phyloP scores from a whole-genome alignment of 2,888 invertebrate genomes.

The Cheilosia urbana region DNA sequence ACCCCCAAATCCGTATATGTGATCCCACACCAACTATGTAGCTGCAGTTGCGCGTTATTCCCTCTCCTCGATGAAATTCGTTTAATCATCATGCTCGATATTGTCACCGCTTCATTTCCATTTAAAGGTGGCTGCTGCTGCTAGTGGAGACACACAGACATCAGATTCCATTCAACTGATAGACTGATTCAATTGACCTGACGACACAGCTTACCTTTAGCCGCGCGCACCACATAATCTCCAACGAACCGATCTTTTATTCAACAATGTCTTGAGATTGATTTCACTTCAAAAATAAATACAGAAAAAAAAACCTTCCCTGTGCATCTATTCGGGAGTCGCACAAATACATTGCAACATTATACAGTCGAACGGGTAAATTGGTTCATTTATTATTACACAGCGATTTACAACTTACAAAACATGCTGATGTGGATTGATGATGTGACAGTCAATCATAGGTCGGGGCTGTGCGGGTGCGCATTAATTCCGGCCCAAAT shows the following conservation, averaged over 20 bases:
- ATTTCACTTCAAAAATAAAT: constrained; percentile 21
- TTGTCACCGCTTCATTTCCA: constrained; percentile 49
- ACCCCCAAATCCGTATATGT: neutral
- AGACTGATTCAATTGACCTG: constrained; percentile 63
- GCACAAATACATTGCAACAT: neutral
- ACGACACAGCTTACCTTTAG: constrained; percentile 23
- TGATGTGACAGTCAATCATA: constrained; percentile 38
- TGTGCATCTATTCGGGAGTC: constrained; percentile 35
- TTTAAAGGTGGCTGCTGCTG: constrained; percentile 16
- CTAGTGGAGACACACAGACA: constrained; percentile 7
- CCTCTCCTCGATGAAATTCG: constrained; percentile 14
- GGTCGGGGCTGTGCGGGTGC: constrained; percentile 13
- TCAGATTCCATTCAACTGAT: constrained; percentile 48
- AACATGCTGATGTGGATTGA: constrained; percentile 9
- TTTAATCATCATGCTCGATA: constrained; percentile 46
- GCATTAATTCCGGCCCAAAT: constrained; percentile 41
- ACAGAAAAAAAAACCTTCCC: constrained; percentile 7
- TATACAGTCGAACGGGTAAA: constrained; percentile 26
- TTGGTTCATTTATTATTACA: constrained; percentile 49
- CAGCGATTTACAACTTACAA: constrained; percentile 27
- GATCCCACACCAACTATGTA: constrained; percentile 3
- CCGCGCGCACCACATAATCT: constrained; percentile 35
- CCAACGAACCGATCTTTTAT: constrained; percentile 53
- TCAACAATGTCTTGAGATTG: constrained; percentile 38
- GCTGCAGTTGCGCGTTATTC: constrained; percentile 8